phyloP scores from a whole-genome alignment of 2,888 invertebrate genomes.

The Spicauda simplicius region DNA sequence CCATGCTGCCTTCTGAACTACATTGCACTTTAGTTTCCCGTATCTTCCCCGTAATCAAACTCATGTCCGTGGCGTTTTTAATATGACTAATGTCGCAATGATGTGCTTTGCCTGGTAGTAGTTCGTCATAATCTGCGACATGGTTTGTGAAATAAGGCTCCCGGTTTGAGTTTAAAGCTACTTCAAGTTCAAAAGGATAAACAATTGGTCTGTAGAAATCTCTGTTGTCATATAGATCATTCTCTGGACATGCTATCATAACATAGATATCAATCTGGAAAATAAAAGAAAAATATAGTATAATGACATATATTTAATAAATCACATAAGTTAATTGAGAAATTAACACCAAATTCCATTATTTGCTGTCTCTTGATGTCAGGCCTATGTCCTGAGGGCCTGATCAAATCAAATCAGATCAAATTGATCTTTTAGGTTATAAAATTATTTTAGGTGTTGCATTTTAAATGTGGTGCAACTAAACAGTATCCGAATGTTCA shows the following conservation, averaged over 20 bases:
- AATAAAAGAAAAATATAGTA: constrained; percentile 16
- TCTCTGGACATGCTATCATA: constrained; percentile 96
- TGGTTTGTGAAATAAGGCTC: constrained; percentile 86
- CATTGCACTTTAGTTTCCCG: constrained; percentile 74
- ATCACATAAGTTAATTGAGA: too few relatives aligned
- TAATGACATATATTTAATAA: too few relatives aligned
- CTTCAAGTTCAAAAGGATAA: constrained; percentile 96
- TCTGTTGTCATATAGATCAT: constrained; percentile 91
- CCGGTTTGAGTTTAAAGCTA: constrained; percentile 87
- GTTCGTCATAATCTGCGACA: constrained; percentile 90
- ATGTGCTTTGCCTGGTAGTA: constrained; percentile 87
- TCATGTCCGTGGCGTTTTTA: constrained; percentile 86
- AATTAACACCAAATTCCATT: too few relatives aligned
- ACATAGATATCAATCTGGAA: constrained; percentile 95
- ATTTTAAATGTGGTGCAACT: too few relatives aligned
- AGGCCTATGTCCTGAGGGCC: too few relatives aligned
- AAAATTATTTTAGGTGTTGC: too few relatives aligned
- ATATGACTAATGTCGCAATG: constrained; percentile 74
- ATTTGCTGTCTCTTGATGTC: too few relatives aligned
- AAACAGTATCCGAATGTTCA: too few relatives aligned
- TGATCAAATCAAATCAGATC: too few relatives aligned
- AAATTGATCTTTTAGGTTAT: too few relatives aligned
- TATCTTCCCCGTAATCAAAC: constrained; percentile 90
- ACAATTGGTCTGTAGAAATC: constrained; percentile 96
- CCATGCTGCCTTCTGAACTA: constrained; percentile 60